Evolutionary conservation across 2,888 invertebrate genomes (phyloP).

Genomic region (Pseudococcus viburni): DNA sequence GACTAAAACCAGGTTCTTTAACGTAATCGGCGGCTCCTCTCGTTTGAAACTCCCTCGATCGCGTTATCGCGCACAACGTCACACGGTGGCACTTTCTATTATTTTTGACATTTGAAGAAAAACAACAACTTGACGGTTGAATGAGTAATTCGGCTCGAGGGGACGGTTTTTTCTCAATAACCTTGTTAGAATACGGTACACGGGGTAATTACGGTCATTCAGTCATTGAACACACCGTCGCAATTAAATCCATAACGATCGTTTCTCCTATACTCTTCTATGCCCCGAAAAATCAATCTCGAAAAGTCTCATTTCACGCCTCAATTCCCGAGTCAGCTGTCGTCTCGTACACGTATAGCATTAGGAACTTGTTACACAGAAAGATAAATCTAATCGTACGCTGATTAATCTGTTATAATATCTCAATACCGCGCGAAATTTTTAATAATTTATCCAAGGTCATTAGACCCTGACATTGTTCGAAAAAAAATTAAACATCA

Average conservation of each 20-base stretch:
- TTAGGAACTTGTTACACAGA: background rate
- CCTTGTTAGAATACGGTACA: background rate
- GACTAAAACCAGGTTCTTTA: conserved; percentile 31
- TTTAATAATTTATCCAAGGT: conserved; percentile 34
- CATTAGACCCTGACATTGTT: conserved; percentile 49
- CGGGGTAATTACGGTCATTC: conserved; percentile 29
- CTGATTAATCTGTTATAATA: conserved; percentile 15
- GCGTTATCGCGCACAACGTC: background rate
- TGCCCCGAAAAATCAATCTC: background rate
- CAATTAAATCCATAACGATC: conserved; percentile 21
- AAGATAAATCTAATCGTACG: conserved; percentile 11
- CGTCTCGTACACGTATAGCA: background rate
- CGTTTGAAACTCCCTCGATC: background rate
- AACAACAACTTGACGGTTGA: conserved; percentile 36
- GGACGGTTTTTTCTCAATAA: conserved; percentile 37
- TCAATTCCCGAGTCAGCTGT: background rate
- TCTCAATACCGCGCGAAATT: conserved; percentile 36
- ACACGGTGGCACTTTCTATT: conserved; percentile 35
- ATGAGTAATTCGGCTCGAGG: conserved; percentile 23
- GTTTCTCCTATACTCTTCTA: background rate
- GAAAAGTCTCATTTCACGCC: conserved; percentile 8
- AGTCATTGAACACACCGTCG: background rate
- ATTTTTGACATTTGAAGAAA: conserved; percentile 48
- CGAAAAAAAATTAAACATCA: conserved; percentile 9
- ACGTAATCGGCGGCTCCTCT: background rate